A percentile compares a stretch with the other conserved stretches of the same genome.
Conservation (phyloP, 2,797 vertebrate species). For the Ptychobarbus kaznakovi region DNA sequence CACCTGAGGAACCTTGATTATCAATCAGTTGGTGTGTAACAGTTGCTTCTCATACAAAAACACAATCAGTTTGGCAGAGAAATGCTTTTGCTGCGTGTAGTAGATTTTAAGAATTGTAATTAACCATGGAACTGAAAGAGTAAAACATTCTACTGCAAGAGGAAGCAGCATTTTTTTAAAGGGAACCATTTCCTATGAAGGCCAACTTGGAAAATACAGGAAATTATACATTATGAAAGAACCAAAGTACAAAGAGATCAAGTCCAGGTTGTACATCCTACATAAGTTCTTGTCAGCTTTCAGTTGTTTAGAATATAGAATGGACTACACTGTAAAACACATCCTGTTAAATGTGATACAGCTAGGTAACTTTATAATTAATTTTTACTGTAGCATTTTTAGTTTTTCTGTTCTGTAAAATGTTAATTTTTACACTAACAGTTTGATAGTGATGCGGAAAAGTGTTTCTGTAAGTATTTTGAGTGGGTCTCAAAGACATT, state of each 20-base stretch:
- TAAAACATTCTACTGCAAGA: neutral
- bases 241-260: conserved; percentile 13
- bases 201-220: conserved; percentile 51
- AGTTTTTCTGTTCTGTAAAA: neutral
- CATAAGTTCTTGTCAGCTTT: neutral
- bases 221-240: conserved; percentile 52
- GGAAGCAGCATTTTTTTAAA: neutral
- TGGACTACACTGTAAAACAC: neutral
- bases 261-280: neutral
- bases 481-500: neutral
- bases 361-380: neutral
- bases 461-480: neutral
- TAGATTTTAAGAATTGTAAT: neutral
- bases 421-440: neutral
- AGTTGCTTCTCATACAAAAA: neutral
- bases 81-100: neutral
- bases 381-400: neutral
- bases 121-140: neutral
- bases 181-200: neutral
- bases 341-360: neutral
- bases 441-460: neutral
- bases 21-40: neutral
- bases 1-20: neutral
- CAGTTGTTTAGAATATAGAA: neutral
- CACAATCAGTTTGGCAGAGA: neutral